Percentiles rank a stretch among this genome's conserved stretches.
phyloP scores from a whole-genome alignment of 2,113 vertebrate genomes.

The Proterorhinus semilunaris region DNA sequence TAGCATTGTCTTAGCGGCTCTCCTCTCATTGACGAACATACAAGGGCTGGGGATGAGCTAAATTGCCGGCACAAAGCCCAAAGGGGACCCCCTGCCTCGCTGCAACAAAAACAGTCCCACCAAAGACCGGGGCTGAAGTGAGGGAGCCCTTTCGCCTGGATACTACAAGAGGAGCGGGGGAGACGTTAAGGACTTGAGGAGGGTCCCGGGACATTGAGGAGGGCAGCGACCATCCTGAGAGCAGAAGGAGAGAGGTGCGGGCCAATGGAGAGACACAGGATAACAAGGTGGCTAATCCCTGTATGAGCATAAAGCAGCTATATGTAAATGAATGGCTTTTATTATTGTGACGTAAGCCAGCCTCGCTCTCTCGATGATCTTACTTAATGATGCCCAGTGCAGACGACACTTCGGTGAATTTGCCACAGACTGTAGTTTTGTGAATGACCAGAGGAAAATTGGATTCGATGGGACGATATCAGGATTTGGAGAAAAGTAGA shows the following conservation, averaged over 20 bases:
- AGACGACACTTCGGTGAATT: too few species aligned
- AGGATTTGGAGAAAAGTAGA: too few species aligned
- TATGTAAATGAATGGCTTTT: slow-evolving; percentile 77
- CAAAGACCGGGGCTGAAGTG: slow-evolving; percentile 57
- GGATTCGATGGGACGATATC: too few species aligned
- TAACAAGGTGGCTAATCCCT: slow-evolving; percentile 73
- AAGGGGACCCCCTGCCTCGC: slow-evolving; percentile 63
- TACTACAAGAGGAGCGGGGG: slow-evolving; percentile 32
- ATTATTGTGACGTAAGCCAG: too few species aligned
- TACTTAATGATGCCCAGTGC: too few species aligned
- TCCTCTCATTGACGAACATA: slow-evolving; percentile 56
- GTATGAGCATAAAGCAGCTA: slow-evolving; percentile 75
- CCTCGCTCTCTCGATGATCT: not conserved
- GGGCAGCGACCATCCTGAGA: slow-evolving; percentile 46
- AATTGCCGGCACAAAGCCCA: slow-evolving; percentile 63
- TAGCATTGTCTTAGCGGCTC: slow-evolving; percentile 38
- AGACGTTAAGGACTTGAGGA: slow-evolving; percentile 39
- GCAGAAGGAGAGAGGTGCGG: slow-evolving; percentile 57
- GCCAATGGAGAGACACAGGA: slow-evolving; percentile 57
- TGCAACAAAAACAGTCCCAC: slow-evolving; percentile 64
- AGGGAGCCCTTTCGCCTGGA: slow-evolving; percentile 27
- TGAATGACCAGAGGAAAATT: too few species aligned
- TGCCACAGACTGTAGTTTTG: too few species aligned
- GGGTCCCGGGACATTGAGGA: slow-evolving; percentile 12
- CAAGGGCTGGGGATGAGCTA: slow-evolving; percentile 72